Base-by-base conservation (phyloP, 2,113 vertebrate species). In the Emberiza fucata region DNA sequence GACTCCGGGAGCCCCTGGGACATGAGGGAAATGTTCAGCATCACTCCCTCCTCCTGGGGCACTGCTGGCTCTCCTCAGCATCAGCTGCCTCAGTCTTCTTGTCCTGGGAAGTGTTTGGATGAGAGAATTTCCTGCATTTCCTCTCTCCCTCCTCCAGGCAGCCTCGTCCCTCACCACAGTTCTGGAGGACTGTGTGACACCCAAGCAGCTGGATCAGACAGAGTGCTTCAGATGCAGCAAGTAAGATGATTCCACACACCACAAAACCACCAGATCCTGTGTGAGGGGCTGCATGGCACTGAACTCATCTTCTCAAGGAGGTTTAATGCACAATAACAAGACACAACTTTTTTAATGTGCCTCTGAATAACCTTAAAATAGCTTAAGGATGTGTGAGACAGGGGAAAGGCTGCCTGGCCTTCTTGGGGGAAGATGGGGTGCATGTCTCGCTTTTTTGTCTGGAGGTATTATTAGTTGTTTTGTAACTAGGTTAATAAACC, bases 171-270 rank as follows among this genome's bases (percentile, higher is more conserved):
- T 99, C 69, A 98, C 95, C 54, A 98, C 99, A 95, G 98, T 98
- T 10, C 97, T 99, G 97, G 98, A 99, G 90, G 98, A 99, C 93
- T 99, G 99, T 96, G 99, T 99, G 54, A 98, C 98, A 81, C 98
- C 99, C 2, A 98, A 99, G 75, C 98, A 99, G 81, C 98, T 99
- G 29, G 98, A 99, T 56, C 98, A 98, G 16, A 25, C 42, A 12
- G 50, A 72, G 11, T 14, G 76, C 66, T 88, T 80, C 76, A 80
- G 60, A 6, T 88, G 76, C 6, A 42, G 18, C 50, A 88, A 44
- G 86, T 88, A 80, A 88, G 76, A 72, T 12, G 35, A 72, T 57
- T 72, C 42, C 42, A 33, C n/a, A 50, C 0, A 1, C 11, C 19
- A 22, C 0, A 8, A 1, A 18, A 64, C 21, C 50, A 48, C 11